Evolutionary conservation across 2,113 vertebrate genomes (phyloP).

Genomic region (Pithys albifrons): DNA sequence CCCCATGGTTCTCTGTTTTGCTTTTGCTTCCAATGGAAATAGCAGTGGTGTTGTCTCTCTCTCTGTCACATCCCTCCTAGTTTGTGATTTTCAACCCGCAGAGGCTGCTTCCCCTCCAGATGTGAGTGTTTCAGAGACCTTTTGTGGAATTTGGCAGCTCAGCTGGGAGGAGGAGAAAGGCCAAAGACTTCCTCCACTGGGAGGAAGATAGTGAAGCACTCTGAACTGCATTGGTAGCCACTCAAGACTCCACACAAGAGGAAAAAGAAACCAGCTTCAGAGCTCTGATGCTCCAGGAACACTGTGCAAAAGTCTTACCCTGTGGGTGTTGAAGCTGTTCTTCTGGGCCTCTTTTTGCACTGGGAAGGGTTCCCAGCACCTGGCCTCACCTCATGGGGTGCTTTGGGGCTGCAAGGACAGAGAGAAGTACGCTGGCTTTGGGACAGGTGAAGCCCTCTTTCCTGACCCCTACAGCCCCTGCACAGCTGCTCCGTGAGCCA

Average conservation of each 20-base stretch:
- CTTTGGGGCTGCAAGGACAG: background rate
- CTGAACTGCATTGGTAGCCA: background rate
- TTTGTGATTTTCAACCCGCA: background rate
- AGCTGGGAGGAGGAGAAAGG: background rate
- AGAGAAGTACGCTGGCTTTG: background rate
- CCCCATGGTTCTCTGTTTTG: background rate
- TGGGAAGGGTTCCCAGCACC: background rate
- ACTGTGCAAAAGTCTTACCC: background rate
- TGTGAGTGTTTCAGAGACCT: background rate
- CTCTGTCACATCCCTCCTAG: background rate
- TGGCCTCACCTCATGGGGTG: background rate
- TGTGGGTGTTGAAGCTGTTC: background rate
- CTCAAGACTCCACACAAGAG: background rate
- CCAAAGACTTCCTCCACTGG: background rate
- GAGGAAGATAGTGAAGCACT: background rate
- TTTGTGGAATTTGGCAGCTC: background rate
- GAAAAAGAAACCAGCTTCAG: background rate
- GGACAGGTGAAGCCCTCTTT: background rate
- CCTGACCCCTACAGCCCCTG: background rate
- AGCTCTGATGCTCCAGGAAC: background rate
- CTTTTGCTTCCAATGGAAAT: background rate
- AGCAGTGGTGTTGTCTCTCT: background rate
- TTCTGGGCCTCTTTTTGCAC: background rate
- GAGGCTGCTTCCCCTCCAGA: background rate
- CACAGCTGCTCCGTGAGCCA: background rate